Percentiles rank a stretch among this genome's conserved stretches.
These are phyloP conservation scores for Plumapathes pennacea DNA, from an alignment of 92 coral and sea anemone genomes.

Conservation along the genomic window DNA sequence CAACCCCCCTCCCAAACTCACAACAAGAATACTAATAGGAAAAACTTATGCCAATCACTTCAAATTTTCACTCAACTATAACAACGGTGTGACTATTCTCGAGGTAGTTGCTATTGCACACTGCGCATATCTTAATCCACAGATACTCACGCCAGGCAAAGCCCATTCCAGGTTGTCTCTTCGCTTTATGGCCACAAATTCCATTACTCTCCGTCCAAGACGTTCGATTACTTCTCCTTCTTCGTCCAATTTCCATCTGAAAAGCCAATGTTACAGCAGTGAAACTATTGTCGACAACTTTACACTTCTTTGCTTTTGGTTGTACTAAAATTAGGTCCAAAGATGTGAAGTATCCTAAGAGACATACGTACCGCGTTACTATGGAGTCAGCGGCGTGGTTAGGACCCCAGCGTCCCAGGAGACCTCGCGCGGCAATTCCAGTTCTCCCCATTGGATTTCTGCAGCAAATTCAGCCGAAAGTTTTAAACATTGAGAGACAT, in stretches of 20 bases:
- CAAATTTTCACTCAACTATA: too few relatives aligned
- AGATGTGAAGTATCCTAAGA: too few relatives aligned
- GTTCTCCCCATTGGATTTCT: constrained; percentile 84
- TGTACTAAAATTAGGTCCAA: too few relatives aligned
- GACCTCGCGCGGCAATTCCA: constrained; percentile 77
- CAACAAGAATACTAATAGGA: too few relatives aligned
- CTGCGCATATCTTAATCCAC: too few relatives aligned
- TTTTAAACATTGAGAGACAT: too few relatives aligned
- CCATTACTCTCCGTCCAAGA: constrained; percentile 60
- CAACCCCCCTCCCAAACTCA: too few relatives aligned
- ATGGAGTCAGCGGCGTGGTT: constrained; percentile 85
- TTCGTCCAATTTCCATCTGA: constrained; percentile 44
- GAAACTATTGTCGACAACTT: neutral
- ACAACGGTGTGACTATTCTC: too few relatives aligned
- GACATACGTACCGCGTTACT: constrained; percentile 68
- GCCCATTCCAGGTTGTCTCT: constrained; percentile 72
- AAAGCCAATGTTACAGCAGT: neutral
- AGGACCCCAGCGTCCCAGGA: constrained; percentile 88
- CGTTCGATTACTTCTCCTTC: constrained; percentile 24
- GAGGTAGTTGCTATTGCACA: too few relatives aligned
- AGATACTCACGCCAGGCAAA: constrained; percentile 75
- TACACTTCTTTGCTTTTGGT: neutral
- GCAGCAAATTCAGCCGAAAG: too few relatives aligned
- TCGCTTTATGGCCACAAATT: constrained; percentile 72
- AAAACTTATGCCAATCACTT: too few relatives aligned